A percentile compares a stretch with the other conserved stretches of the same genome.
These are phyloP conservation scores for Tapirus indicus DNA, from an alignment of 2,797 vertebrate genomes.

Conservation along the genomic window DNA sequence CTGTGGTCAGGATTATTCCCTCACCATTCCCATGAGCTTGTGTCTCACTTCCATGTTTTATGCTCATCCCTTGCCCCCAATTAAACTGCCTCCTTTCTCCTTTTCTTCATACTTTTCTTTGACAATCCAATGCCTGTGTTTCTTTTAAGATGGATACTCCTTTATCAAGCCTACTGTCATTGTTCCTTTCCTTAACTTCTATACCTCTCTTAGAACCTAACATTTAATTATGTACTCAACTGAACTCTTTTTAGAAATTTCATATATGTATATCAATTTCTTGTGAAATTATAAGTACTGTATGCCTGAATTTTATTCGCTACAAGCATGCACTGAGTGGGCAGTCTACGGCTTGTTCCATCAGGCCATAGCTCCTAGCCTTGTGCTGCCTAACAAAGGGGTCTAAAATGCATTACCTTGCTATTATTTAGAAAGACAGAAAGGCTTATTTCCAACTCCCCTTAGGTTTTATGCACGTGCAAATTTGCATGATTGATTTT, in stretches of 20 bases:
- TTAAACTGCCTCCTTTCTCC: neutral
- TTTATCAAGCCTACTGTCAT: neutral
- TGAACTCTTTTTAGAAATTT: neutral
- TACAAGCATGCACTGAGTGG: neutral
- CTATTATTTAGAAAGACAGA: slow-evolving; percentile 27
- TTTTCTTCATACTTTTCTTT: neutral
- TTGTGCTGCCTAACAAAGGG: neutral
- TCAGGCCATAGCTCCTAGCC: neutral
- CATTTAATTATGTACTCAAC: neutral
- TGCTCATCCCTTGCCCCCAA: rapidly evolving
- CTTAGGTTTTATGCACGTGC: neutral
- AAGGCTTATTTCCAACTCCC: neutral
- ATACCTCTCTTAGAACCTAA: neutral
- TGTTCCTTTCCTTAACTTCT: neutral
- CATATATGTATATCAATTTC: neutral
- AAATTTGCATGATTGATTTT: slow-evolving; percentile 68
- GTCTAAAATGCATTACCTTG: neutral
- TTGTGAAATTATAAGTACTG: neutral
- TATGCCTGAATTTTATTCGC: neutral
- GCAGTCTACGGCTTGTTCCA: neutral
- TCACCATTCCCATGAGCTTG: rapidly evolving
- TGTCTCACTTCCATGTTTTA: neutral
- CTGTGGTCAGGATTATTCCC: neutral
- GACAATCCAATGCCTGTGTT: neutral
- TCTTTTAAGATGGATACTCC: neutral